These are phyloP conservation scores for Mandrillus leucophaeus DNA, from an alignment of 2,113 vertebrate genomes.

Conservation along the genomic window DNA sequence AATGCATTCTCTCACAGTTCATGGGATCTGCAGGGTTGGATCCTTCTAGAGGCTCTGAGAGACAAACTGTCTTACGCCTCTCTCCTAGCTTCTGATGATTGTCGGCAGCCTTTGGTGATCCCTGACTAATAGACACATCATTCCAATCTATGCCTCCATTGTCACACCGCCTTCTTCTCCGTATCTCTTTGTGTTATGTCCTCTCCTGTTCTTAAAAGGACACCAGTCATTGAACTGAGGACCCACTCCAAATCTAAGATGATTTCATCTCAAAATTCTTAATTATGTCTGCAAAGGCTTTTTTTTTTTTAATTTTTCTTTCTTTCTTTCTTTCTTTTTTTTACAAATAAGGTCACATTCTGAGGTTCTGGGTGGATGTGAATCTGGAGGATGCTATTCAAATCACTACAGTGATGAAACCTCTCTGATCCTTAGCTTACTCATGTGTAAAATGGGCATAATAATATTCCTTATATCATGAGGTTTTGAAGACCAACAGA, in stretches of 20 bases:
- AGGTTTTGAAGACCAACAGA: neutral
- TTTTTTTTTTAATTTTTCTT: neutral
- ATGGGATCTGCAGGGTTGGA: neutral
- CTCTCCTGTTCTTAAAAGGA: slow-evolving; percentile 14
- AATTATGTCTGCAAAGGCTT: neutral
- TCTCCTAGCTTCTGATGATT: neutral
- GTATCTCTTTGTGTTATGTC: neutral
- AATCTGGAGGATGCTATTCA: neutral
- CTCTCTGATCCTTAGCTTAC: neutral
- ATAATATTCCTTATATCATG: neutral
- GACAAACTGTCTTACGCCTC: neutral
- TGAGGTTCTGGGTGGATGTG: neutral
- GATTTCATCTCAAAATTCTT: slow-evolving; percentile 4
- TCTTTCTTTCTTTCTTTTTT: neutral
- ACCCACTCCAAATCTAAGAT: neutral
- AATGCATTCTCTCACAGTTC: neutral
- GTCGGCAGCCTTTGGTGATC: neutral
- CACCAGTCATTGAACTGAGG: neutral
- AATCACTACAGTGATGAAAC: neutral
- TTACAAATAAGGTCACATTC: neutral
- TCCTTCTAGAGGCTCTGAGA: neutral
- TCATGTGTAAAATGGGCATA: neutral
- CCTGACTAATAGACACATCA: neutral
- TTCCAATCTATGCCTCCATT: neutral
- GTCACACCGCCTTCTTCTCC: neutral